Conservation (phyloP, 2,888 invertebrate species). For the Ectobius pallidus region DNA sequence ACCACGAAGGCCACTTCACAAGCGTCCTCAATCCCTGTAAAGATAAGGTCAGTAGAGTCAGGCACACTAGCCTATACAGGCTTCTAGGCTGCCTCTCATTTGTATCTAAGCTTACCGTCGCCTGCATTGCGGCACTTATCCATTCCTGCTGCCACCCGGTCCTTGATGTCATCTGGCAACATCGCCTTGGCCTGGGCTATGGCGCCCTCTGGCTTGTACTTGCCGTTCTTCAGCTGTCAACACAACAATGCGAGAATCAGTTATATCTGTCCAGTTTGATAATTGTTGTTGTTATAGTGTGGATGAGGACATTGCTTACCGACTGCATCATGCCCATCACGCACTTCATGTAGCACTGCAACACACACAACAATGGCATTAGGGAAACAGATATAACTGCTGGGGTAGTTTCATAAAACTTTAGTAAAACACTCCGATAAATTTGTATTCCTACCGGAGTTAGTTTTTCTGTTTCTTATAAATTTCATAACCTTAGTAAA, state of each 20-base stretch:
- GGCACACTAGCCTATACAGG: too few relatives aligned
- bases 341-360: constrained; percentile 34
- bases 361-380: not conserved
- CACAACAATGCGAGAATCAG: too few relatives aligned
- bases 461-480: too few relatives aligned
- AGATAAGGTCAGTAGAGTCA: too few relatives aligned
- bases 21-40: not conserved
- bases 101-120: not conserved
- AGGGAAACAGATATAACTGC: too few relatives aligned
- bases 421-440: too few relatives aligned
- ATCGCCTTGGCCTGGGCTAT: constrained; percentile 17
- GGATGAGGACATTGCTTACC: constrained; percentile 5
- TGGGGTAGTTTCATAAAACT: too few relatives aligned
- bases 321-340: constrained; percentile 31
- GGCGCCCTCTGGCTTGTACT: constrained; percentile 25
- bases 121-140: constrained; percentile 27
- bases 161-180: constrained; percentile 21
- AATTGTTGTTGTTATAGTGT: too few relatives aligned
- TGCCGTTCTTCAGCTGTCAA: constrained; percentile 31
- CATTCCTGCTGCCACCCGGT: not conserved
- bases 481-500: too few relatives aligned
- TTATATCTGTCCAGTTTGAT: too few relatives aligned
- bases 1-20: not conserved
- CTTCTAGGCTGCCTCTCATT: too few relatives aligned
- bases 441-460: too few relatives aligned